phyloP scores from a whole-genome alignment of 2,113 vertebrate genomes.

The Camelus bactrianus region DNA sequence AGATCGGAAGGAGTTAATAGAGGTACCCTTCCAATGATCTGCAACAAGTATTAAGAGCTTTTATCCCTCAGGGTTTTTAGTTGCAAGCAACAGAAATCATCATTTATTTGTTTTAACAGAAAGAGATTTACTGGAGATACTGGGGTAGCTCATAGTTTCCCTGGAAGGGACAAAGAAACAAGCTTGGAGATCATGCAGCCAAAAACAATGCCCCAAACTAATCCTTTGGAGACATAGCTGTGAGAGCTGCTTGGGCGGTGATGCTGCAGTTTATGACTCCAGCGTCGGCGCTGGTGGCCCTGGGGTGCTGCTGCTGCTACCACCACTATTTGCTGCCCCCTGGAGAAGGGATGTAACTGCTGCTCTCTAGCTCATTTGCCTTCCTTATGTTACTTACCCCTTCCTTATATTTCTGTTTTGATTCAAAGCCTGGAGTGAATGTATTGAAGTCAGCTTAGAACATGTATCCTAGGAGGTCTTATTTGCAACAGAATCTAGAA shows the following conservation, averaged over 20 bases:
- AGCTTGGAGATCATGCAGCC: not conserved
- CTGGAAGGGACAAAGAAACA: not conserved
- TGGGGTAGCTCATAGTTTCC: not conserved
- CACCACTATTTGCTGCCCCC: not conserved
- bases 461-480: not conserved
- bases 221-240: not conserved
- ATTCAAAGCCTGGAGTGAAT: not conserved
- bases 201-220: not conserved
- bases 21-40: not conserved
- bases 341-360: not conserved
- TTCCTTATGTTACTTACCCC: not conserved
- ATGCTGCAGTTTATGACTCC: fast-evolving
- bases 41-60: not conserved
- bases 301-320: too few relatives aligned
- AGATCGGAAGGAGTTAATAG: not conserved
- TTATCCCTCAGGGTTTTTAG: not conserved
- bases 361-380: not conserved
- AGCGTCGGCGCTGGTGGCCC: fast-evolving
- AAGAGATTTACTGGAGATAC: not conserved
- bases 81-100: not conserved
- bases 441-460: not conserved
- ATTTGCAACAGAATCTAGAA: not conserved
- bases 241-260: not conserved
- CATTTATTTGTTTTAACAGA: not conserved
- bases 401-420: not conserved